Percentiles rank a stretch among this genome's conserved stretches.
phyloP scores from a whole-genome alignment of 2,797 vertebrate genomes.

The Enteromius argenteus region DNA sequence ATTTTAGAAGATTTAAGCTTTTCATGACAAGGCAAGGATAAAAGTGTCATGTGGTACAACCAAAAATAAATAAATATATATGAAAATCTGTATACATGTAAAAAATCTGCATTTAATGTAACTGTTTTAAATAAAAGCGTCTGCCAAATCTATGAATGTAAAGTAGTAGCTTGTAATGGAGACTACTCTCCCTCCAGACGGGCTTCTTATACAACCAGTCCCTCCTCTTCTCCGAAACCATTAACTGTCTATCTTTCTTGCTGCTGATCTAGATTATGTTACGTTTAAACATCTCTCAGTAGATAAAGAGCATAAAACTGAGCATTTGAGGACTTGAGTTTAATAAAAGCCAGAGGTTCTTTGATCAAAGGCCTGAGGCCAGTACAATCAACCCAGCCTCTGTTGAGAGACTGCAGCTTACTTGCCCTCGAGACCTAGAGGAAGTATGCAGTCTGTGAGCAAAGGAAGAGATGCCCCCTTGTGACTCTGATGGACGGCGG shows the following conservation, averaged over 20 bases:
- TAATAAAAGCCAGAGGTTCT: conserved; percentile 71
- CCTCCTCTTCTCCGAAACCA: conserved; percentile 1
- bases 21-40: not conserved
- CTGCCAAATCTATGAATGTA: not conserved
- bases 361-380: conserved; percentile 69
- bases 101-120: not conserved
- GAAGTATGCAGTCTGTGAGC: not conserved
- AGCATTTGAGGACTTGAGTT: conserved; percentile 39
- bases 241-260: conserved; percentile 17
- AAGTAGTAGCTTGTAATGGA: not conserved
- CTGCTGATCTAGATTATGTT: conserved; percentile 27
- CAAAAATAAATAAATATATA: not conserved
- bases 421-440: conserved; percentile 16
- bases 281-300: conserved; percentile 11
- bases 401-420: conserved; percentile 25
- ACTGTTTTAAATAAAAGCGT: not conserved
- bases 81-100: not conserved
- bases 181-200: not conserved
- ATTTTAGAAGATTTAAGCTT: not conserved
- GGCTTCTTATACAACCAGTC: not conserved
- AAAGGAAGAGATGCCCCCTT: not conserved
- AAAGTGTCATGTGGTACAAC: not conserved
- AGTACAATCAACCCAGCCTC: conserved; percentile 59
- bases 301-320: conserved; percentile 40
- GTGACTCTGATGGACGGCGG: not conserved